Evolutionary conservation across 2,797 vertebrate genomes (phyloP), one percentile per base, ranked within the genome.

Genomic region (Aeoliscus strigatus): DNA sequence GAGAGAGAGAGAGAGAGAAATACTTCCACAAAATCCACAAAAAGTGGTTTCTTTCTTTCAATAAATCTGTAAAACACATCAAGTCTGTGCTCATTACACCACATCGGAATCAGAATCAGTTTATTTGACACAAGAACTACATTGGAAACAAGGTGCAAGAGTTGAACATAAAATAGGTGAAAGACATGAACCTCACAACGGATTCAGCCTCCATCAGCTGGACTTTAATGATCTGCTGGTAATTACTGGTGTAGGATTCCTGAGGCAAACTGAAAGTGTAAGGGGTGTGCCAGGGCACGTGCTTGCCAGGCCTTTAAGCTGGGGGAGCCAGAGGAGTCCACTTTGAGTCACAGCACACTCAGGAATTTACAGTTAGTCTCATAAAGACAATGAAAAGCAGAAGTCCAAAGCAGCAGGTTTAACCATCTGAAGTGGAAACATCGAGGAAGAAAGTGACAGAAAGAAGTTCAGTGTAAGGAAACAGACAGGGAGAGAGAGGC

Each of bases 281-380:
- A 61, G 62, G 62, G 52, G 46, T 55, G 62, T 60, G 57, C 57
- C 58, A 54, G 60, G 35, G 43, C 9, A 26, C 61, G 34, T n/a
- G 14, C 29, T 47, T 55, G 59, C 57, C 65, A 75, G 46, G 58
- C 59, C 13, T 56, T 78, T 46, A 60, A 52, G 41, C 27, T 28
- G 18, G 42, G 24, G 14, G 50, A 50, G 36, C 49, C 41, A 50
- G 48, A 69, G 4, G 32, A 42, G 41, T 71, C 52, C 52, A 51
- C 49, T 21, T 66, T 65, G 75, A 81, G 59, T 79, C 66, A 73
- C 51, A 63, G 57, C 51, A 29, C 52, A 21, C 59, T 66, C 50
- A 75, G 79, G 81, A 84, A 84, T 82, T 80, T 79, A 78, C 63
- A 80, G 73, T 76, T 56, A 40, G 66, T 72, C 68, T 79, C 68